Conservation (phyloP, 2,888 invertebrate species). For the Elegia similella region DNA sequence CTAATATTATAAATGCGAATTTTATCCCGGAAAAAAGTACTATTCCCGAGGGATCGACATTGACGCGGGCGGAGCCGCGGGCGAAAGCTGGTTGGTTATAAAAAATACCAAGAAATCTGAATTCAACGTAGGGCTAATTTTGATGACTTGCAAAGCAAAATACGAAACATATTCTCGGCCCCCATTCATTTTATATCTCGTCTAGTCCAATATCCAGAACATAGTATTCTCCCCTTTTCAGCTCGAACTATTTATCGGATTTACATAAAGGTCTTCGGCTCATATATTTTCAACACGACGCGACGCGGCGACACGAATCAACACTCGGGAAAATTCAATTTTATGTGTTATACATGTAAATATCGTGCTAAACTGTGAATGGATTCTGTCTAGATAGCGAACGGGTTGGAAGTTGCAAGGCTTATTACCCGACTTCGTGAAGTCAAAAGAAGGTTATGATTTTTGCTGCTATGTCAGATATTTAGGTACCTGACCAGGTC, state of each 20-base stretch:
- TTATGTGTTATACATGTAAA: conserved; percentile 8
- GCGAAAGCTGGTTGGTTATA: too few species aligned
- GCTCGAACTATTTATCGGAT: conserved; percentile 11
- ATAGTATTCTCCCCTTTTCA: conserved; percentile 3
- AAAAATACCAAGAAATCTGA: too few species aligned
- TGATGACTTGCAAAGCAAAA: not conserved
- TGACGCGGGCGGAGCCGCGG: too few species aligned
- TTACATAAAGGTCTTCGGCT: conserved; percentile 7
- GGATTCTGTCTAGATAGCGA: not conserved
- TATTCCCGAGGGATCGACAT: too few species aligned
- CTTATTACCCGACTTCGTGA: not conserved
- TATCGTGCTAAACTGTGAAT: not conserved
- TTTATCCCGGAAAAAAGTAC: too few species aligned
- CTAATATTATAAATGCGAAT: too few species aligned
- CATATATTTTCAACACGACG: conserved; percentile 8
- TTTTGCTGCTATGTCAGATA: too few species aligned
- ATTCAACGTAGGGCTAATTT: too few species aligned
- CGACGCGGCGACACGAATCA: not conserved
- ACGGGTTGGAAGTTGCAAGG: not conserved
- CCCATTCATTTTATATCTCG: not conserved
- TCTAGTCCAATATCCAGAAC: conserved; percentile 5
- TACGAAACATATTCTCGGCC: not conserved
- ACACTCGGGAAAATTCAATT: conserved; percentile 8
- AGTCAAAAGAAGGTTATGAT: too few species aligned
- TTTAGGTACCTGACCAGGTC: too few species aligned